Evolutionary conservation across 2,113 vertebrate genomes (phyloP).

Genomic region (Promerops cafer): DNA sequence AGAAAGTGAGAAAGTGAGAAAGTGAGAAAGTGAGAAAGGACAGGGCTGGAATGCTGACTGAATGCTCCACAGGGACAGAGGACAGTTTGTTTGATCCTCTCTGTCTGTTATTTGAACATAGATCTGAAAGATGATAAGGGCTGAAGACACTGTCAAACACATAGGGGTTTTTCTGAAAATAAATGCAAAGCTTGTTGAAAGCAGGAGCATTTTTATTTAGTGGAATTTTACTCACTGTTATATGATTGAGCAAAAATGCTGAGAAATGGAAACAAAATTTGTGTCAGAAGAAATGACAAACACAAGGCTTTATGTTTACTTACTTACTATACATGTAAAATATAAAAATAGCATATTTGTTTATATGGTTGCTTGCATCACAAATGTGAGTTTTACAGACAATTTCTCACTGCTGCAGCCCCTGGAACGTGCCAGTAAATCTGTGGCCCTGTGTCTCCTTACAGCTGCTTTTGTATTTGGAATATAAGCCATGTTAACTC

Average conservation of each 20-base stretch:
- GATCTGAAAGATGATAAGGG: neutral
- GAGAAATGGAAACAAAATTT: neutral
- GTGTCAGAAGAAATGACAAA: neutral
- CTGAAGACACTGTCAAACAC: neutral
- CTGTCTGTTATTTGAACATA: neutral
- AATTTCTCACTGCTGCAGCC: neutral
- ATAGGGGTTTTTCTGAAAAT: neutral
- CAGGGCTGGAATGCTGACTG: neutral
- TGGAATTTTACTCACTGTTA: neutral
- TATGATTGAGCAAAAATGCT: neutral
- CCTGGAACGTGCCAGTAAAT: neutral
- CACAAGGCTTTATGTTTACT: neutral
- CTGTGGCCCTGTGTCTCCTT: neutral
- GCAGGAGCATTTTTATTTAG: neutral
- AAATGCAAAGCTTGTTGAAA: neutral
- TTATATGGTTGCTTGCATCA: neutral
- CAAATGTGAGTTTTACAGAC: neutral
- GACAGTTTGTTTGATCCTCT: neutral
- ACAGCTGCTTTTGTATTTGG: constrained; percentile 9
- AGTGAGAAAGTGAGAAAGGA: neutral
- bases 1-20: constrained; percentile 14
- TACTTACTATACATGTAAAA: neutral
- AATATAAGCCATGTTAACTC: neutral
- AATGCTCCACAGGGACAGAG: neutral
- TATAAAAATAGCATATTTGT: neutral